Percentiles rank a stretch among this genome's conserved stretches.
These are phyloP conservation scores for Batillaria attramentaria DNA, from an alignment of 1,140 invertebrate species.

Conservation along the genomic window DNA sequence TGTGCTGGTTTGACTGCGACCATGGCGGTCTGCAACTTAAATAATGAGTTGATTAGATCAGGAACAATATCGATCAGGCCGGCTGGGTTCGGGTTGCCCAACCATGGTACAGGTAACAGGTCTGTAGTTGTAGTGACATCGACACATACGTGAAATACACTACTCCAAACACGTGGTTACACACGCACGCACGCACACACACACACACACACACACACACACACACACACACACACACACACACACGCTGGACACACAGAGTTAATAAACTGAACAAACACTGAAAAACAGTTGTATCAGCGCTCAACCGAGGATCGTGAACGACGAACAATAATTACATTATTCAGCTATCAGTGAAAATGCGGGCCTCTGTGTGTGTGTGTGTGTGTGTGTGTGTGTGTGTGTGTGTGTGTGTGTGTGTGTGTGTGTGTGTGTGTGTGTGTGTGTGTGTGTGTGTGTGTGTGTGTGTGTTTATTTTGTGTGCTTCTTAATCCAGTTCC, in stretches of 20 bases:
- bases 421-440: no score
- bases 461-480: no score
- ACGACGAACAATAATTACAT: background rate
- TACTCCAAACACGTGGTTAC: background rate
- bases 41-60: background rate
- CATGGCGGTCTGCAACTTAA: background rate
- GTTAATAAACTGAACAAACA: background rate
- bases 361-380: background rate
- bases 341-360: background rate
- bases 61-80: background rate
- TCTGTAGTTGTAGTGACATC: no score
- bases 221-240: background rate
- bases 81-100: no score
- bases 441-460: no score
- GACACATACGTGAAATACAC: background rate
- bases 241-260: background rate
- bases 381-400: background rate
- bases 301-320: background rate
- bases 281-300: background rate
- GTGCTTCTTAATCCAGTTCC: no score
- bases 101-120: no score
- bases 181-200: background rate
- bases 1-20: background rate
- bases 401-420: no score
- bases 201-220: background rate